phyloP scores from a whole-genome alignment of 2,888 invertebrate genomes.

The Myopa tessellatipennis region DNA sequence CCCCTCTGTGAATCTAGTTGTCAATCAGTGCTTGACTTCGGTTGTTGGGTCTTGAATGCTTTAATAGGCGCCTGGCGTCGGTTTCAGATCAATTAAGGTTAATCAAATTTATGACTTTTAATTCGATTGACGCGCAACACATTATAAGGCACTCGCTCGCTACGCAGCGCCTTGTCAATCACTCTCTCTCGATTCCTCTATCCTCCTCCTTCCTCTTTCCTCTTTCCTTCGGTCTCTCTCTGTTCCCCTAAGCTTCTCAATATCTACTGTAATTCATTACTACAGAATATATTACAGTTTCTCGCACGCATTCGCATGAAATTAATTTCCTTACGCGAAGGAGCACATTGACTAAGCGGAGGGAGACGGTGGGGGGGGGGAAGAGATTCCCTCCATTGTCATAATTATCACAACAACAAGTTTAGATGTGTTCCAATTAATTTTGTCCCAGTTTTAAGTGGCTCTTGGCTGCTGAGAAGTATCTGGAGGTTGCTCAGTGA shows the following conservation, averaged over 20 bases:
- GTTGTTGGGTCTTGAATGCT: not conserved
- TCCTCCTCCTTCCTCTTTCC: not conserved
- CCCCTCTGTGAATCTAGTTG: slow-evolving; percentile 19
- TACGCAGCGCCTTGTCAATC: not conserved
- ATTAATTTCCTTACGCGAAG: slow-evolving; percentile 27
- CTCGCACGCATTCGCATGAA: slow-evolving; percentile 37
- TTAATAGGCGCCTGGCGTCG: not conserved
- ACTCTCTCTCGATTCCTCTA: not conserved
- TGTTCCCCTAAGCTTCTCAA: not conserved
- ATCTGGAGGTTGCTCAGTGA: not conserved
- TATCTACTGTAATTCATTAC: not conserved
- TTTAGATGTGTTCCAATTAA: slow-evolving; percentile 10
- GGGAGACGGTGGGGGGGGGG: not conserved
- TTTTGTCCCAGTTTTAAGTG: slow-evolving; percentile 25
- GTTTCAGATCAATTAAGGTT: slow-evolving; percentile 61
- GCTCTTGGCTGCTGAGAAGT: not conserved
- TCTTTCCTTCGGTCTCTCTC: too few species aligned
- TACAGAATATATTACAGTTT: slow-evolving; percentile 10
- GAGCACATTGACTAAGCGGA: not conserved
- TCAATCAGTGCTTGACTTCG: slow-evolving; percentile 42
- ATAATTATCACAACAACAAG: not conserved
- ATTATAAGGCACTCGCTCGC: not conserved
- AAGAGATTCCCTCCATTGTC: not conserved
- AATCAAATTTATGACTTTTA: slow-evolving; percentile 65
- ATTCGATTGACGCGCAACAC: slow-evolving; percentile 53